Percentiles rank a stretch among this genome's conserved stretches.
Evolutionary conservation across 1,140 invertebrate species (phyloP).

Genomic region (Harlomillsia oculata): DNA sequence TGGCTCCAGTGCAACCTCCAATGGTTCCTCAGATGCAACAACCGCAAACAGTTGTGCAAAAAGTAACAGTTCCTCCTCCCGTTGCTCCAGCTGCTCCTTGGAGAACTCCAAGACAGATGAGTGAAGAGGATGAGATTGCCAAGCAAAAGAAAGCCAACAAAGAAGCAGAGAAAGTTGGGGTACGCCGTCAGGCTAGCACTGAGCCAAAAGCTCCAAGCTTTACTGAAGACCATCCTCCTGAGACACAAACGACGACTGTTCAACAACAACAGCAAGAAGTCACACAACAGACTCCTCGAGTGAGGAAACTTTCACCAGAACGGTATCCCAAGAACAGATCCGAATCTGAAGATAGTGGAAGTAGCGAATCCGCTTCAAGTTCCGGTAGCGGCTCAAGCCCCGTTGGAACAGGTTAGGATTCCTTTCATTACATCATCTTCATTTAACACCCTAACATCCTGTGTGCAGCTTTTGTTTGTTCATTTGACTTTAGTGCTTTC

Average conservation of each 20-base stretch:
- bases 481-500: too few species aligned
- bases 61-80: conserved; percentile 22
- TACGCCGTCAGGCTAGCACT: conserved; percentile 33
- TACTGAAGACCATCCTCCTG: conserved; percentile 9
- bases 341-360: conserved; percentile 31
- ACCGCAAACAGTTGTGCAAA: conserved; percentile 31
- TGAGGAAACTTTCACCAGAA: conserved; percentile 27
- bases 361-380: conserved; percentile 25
- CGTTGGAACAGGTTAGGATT: conserved; percentile 48
- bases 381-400: conserved; percentile 43
- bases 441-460: too few species aligned
- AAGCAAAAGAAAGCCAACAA: conserved; percentile 83
- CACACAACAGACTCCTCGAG: conserved; percentile 36
- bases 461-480: too few species aligned
- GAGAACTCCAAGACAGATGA: conserved; percentile 53
- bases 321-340: conserved; percentile 28
- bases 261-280: conserved; percentile 35
- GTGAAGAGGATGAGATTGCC: conserved; percentile 81
- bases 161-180: conserved; percentile 45
- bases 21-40: conserved; percentile 41
- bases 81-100: conserved; percentile 22
- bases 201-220: conserved; percentile 13
- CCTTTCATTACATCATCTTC: too few species aligned
- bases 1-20: conserved; percentile 26
- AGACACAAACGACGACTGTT: conserved; percentile 11